phyloP scores from a whole-genome alignment of 2,113 vertebrate genomes.

The Chlorodrepanis virens region DNA sequence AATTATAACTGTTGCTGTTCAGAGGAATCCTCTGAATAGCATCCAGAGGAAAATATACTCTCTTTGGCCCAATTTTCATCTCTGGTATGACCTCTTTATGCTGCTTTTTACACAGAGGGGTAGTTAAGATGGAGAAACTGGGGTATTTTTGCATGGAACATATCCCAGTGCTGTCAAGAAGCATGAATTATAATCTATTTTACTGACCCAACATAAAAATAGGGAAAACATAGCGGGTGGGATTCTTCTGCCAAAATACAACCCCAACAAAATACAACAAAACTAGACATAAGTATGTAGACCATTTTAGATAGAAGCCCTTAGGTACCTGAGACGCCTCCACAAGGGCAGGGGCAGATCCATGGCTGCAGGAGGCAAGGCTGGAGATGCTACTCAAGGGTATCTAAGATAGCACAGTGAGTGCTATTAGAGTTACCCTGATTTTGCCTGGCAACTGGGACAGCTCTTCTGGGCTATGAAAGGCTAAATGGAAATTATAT shows the following conservation, averaged over 20 bases:
- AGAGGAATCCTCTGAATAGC: neutral
- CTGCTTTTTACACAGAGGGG: neutral
- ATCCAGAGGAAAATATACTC: constrained; percentile 44
- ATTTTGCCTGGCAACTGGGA: neutral
- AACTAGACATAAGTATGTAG: neutral
- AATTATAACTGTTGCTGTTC: constrained; percentile 48
- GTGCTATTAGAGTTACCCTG: neutral
- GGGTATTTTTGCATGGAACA: neutral
- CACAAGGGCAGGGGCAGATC: neutral
- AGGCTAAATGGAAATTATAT: neutral
- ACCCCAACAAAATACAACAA: neutral
- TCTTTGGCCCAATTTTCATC: constrained; percentile 47
- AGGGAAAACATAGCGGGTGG: neutral
- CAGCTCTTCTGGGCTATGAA: neutral
- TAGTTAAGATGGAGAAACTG: neutral
- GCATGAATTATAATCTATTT: neutral
- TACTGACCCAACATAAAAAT: neutral
- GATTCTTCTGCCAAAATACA: neutral
- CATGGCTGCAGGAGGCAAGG: neutral
- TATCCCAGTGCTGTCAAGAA: fast-evolving
- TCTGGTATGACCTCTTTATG: constrained; percentile 11
- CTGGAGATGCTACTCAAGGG: neutral
- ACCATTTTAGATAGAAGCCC: neutral
- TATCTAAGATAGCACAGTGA: neutral
- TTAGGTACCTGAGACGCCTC: neutral